Percentiles rank a stretch among this genome's conserved stretches.
Evolutionary conservation across 2,888 invertebrate species (phyloP).

Genomic region (Drosophila subsilvestris): DNA sequence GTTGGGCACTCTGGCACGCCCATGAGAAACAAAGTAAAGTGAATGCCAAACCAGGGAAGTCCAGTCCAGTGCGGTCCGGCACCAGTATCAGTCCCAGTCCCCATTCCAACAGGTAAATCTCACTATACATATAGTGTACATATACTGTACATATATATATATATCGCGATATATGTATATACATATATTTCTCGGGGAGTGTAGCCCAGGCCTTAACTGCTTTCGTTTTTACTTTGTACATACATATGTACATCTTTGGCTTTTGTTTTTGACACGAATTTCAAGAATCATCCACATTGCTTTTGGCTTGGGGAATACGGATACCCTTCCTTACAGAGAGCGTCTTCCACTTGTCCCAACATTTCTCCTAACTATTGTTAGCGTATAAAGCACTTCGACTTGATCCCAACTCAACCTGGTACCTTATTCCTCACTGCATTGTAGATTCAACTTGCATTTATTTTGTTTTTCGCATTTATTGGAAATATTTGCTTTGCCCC

Average conservation of each 20-base stretch:
- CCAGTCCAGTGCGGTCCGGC: slow-evolving; percentile 13
- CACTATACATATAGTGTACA: not conserved
- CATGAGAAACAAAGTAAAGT: slow-evolving; percentile 37
- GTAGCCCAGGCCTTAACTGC: slow-evolving; percentile 42
- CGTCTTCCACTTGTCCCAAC: not conserved
- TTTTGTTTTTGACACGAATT: slow-evolving; percentile 69
- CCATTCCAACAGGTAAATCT: slow-evolving; percentile 54
- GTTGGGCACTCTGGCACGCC: slow-evolving; percentile 52
- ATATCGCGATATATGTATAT: slow-evolving; percentile 7
- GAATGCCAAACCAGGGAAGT: slow-evolving; percentile 46
- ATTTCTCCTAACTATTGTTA: not conserved
- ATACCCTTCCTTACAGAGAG: slow-evolving; percentile 8
- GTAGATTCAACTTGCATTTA: slow-evolving; percentile 71
- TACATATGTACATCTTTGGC: slow-evolving; percentile 32
- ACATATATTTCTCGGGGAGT: slow-evolving; percentile 46
- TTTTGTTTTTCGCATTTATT: slow-evolving; percentile 45
- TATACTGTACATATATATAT: not conserved
- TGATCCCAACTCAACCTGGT: not conserved
- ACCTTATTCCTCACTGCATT: slow-evolving; percentile 49
- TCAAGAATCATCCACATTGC: slow-evolving; percentile 57
- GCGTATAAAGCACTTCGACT: slow-evolving; percentile 15
- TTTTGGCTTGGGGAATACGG: not conserved
- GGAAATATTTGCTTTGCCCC: slow-evolving; percentile 50
- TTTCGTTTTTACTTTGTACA: slow-evolving; percentile 43
- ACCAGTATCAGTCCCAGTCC: not conserved